Percentiles rank a stretch among this genome's conserved stretches.
Evolutionary conservation across 2,113 vertebrate genomes (phyloP).

Genomic region (Tonatia bakeri): DNA sequence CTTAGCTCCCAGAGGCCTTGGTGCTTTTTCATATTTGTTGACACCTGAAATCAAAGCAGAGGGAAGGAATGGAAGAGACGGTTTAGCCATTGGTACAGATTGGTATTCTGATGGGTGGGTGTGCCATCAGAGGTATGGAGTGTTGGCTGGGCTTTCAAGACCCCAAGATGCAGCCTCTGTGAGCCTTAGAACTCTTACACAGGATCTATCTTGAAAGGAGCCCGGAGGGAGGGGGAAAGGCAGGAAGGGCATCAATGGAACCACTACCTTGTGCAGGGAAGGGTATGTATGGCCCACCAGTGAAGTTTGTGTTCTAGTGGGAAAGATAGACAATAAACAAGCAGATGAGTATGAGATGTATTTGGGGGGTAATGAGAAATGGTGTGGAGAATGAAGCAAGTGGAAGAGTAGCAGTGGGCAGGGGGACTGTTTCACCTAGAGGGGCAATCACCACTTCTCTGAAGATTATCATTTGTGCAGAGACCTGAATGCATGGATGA

Average conservation of each 20-base stretch:
- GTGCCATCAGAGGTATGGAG: background rate
- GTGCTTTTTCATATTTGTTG: background rate
- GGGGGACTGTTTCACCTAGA: background rate
- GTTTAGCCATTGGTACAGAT: background rate
- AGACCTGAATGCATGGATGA: background rate
- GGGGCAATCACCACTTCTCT: background rate
- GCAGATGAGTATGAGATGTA: too few species aligned
- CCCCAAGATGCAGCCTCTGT: background rate
- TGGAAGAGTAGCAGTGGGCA: background rate
- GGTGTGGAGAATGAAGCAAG: background rate
- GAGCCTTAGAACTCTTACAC: background rate
- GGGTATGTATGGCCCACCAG: background rate
- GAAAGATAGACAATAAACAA: background rate
- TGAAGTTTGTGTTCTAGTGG: background rate
- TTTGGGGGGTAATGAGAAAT: background rate
- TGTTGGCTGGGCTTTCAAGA: background rate
- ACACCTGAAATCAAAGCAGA: background rate
- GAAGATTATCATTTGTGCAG: background rate
- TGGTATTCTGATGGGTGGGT: background rate
- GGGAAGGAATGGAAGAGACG: background rate
- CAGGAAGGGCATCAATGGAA: background rate
- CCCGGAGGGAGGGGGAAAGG: fast-evolving
- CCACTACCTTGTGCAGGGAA: background rate
- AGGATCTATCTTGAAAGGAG: background rate
- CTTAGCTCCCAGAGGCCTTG: background rate